These are phyloP conservation scores for Dasyprocta punctata DNA, from an alignment of 2,113 vertebrate species.

Conservation along the genomic window DNA sequence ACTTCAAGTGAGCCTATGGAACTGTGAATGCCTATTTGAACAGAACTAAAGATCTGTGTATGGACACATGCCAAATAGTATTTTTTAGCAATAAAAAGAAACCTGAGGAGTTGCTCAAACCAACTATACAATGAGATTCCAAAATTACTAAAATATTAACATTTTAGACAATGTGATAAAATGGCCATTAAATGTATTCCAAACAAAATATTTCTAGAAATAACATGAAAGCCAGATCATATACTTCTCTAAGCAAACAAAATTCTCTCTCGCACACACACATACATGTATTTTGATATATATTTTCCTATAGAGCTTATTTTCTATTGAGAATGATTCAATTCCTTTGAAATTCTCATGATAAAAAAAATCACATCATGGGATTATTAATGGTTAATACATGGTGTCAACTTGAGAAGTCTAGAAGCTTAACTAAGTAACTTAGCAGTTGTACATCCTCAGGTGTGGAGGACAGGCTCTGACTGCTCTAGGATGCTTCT, in stretches of 20 bases:
- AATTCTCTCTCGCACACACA: neutral
- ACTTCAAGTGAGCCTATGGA: neutral
- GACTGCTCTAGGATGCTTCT: neutral
- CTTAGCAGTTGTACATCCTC: neutral
- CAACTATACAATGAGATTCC: neutral
- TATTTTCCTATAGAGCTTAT: neutral
- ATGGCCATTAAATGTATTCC: neutral
- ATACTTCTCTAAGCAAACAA: neutral
- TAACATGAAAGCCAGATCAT: neutral
- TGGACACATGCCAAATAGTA: neutral
- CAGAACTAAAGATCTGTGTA: neutral
- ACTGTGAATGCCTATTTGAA: neutral
- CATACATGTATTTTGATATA: neutral
- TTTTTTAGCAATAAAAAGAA: conserved; percentile 9
- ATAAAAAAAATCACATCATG: neutral
- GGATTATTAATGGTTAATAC: neutral
- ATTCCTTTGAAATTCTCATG: neutral
- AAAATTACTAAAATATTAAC: conserved; percentile 12
- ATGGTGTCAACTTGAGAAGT: fast-evolving
- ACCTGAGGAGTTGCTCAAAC: neutral
- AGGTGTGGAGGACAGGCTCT: neutral
- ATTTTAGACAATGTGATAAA: neutral
- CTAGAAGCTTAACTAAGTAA: neutral
- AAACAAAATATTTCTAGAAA: neutral
- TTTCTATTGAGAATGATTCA: neutral